These are phyloP conservation scores for Rhinogobius similis DNA, from an alignment of 2,113 vertebrate genomes.

Conservation along the genomic window DNA sequence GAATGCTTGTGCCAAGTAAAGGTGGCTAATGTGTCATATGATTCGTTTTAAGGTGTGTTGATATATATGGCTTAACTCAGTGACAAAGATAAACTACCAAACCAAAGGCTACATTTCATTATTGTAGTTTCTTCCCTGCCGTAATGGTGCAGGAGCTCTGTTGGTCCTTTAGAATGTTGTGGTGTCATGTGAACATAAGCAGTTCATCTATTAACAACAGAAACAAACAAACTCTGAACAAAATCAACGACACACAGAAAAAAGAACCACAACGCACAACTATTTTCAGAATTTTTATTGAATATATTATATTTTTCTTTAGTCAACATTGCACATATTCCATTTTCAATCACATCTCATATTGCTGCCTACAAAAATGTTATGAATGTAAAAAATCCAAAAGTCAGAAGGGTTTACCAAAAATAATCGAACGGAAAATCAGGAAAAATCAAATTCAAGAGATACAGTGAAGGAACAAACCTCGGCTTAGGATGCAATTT, in stretches of 20 bases:
- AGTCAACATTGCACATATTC: conserved; percentile 85
- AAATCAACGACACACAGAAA: background rate
- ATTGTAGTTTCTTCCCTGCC: too few relatives aligned
- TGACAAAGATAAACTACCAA: too few relatives aligned
- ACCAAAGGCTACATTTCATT: too few relatives aligned
- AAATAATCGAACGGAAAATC: conserved; percentile 41
- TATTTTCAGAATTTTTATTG: conserved; percentile 77
- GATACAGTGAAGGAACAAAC: conserved; percentile 42
- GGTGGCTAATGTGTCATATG: too few relatives aligned
- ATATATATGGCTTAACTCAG: too few relatives aligned
- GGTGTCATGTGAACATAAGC: too few relatives aligned
- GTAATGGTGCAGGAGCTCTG: too few relatives aligned
- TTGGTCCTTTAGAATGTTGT: too few relatives aligned
- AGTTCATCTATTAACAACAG: too few relatives aligned
- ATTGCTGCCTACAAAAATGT: conserved; percentile 86
- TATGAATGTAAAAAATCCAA: conserved; percentile 84
- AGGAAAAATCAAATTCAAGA: conserved; percentile 66
- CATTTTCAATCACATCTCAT: conserved; percentile 83
- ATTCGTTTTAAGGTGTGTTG: too few relatives aligned
- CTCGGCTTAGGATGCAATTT: conserved; percentile 73
- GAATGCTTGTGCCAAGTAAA: too few relatives aligned
- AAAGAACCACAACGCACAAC: conserved; percentile 15
- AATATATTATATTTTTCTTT: conserved; percentile 83
- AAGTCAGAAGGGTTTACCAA: conserved; percentile 66
- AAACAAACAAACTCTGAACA: too few relatives aligned